Evolutionary conservation across 2,797 vertebrate species (phyloP).

Genomic region (Chrysocyon brachyurus): DNA sequence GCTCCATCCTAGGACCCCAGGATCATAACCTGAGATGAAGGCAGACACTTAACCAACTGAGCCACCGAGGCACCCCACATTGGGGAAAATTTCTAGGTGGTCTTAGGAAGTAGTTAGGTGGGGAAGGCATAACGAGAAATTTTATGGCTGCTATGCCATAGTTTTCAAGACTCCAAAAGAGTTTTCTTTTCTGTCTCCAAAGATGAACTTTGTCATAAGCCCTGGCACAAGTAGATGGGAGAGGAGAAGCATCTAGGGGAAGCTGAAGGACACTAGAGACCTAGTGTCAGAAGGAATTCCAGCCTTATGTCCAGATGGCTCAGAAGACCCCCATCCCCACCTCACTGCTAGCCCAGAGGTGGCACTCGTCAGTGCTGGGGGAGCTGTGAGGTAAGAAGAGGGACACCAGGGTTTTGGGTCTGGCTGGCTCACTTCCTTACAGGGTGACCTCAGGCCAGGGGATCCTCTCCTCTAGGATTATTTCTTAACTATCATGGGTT

Average conservation of each 20-base stretch:
- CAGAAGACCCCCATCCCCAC: not conserved
- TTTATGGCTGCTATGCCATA: not conserved
- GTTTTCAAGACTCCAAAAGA: not conserved
- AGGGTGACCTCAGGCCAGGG: not conserved
- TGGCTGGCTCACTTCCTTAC: not conserved
- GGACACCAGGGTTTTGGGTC: not conserved
- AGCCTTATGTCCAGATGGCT: not conserved
- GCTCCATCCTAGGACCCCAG: not conserved
- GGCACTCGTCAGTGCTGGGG: not conserved
- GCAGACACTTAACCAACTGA: not conserved
- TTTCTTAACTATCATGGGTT: not conserved
- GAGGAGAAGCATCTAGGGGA: not conserved
- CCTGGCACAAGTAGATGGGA: not conserved
- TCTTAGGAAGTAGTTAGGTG: not conserved
- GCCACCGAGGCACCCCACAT: not conserved
- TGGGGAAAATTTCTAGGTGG: not conserved
- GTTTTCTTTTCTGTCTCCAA: not conserved
- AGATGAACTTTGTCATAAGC: conserved; percentile 24
- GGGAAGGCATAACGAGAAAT: not conserved
- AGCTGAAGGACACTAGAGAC: not conserved
- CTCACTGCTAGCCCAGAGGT: not conserved
- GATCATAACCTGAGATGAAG: not conserved
- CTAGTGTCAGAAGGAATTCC: not conserved
- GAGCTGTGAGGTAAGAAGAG: not conserved
- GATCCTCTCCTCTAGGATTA: not conserved